phyloP scores from a whole-genome alignment of 1,140 invertebrate genomes.

The Grapholita molesta region DNA sequence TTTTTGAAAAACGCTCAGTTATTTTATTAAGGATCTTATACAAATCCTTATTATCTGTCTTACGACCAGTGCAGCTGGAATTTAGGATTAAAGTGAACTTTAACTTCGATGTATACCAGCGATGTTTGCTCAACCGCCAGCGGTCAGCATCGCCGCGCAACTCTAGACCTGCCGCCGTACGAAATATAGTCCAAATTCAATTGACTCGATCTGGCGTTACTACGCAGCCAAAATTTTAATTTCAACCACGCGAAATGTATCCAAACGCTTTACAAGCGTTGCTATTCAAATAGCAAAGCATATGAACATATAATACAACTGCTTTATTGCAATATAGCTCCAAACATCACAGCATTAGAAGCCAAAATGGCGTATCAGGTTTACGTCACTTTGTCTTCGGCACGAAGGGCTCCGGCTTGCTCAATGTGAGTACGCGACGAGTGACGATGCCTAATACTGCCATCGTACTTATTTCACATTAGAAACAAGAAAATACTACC shows the following conservation, averaged over 20 bases:
- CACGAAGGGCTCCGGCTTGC: not conserved
- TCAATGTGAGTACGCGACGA: not conserved
- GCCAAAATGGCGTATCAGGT: not conserved
- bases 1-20: too few relatives aligned
- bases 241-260: not conserved
- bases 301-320: not conserved
- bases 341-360: not conserved
- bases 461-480: not conserved
- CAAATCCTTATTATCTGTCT: too few relatives aligned
- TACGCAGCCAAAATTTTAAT: not conserved
- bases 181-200: conserved; percentile 3
- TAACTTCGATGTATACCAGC: too few relatives aligned
- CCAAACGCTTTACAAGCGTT: not conserved
- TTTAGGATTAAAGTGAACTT: too few relatives aligned
- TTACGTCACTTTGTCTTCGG: not conserved
- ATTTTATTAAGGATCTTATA: too few relatives aligned
- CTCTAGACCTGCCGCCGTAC: not conserved
- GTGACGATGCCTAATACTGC: conserved; percentile 1
- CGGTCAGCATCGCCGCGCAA: not conserved
- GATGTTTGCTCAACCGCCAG: not conserved
- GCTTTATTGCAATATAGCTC: not conserved
- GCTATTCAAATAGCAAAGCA: not conserved
- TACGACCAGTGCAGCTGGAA: too few relatives aligned
- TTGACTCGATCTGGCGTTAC: not conserved
- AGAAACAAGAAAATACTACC: not conserved